A percentile compares a stretch with the other conserved stretches of the same genome.
Conservation (phyloP, 92 coral and sea anemone genomes). For the Bergia sp. region DNA sequence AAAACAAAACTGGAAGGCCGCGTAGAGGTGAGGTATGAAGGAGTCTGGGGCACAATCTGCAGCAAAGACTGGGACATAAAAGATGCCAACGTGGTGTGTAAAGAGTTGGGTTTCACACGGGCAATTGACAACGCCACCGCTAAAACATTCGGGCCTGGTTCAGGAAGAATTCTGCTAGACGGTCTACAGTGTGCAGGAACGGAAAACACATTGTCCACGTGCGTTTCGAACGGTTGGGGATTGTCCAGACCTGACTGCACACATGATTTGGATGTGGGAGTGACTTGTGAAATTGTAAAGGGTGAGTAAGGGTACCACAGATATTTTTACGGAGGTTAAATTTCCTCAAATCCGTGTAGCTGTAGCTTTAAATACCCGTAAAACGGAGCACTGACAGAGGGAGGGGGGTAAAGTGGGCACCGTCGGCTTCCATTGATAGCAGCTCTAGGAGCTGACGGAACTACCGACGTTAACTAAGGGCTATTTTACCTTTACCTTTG, state of each 20-base stretch:
- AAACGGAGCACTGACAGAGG: too few species aligned
- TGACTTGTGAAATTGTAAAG: slow-evolving; percentile 13
- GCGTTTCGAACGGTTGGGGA: slow-evolving; percentile 34
- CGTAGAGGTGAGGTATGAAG: slow-evolving; percentile 20
- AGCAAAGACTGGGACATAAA: slow-evolving; percentile 31
- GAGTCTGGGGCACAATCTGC: slow-evolving; percentile 47
- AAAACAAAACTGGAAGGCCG: slow-evolving; percentile 42
- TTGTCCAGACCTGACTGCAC: slow-evolving; percentile 16
- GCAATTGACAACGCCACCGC: slow-evolving; percentile 37
- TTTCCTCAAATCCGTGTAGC: too few species aligned
- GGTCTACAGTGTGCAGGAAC: slow-evolving; percentile 10
- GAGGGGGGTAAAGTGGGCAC: too few species aligned
- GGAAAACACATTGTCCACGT: slow-evolving; percentile 24
- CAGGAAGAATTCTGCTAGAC: slow-evolving; percentile 23
- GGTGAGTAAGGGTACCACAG: neutral
- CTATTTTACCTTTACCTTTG: neutral
- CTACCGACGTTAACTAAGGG: too few species aligned
- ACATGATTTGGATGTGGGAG: slow-evolving; percentile 23
- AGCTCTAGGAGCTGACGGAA: too few species aligned
- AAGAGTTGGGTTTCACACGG: slow-evolving; percentile 33
- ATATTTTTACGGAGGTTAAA: too few species aligned
- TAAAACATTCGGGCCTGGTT: slow-evolving; percentile 30
- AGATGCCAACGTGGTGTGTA: slow-evolving; percentile 33
- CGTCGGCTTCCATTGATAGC: too few species aligned
- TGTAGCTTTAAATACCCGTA: too few species aligned